Percentiles rank a stretch among this genome's conserved stretches.
These are phyloP conservation scores for Anguilla anguilla DNA, from an alignment of 2,797 vertebrate species.

Conservation along the genomic window DNA sequence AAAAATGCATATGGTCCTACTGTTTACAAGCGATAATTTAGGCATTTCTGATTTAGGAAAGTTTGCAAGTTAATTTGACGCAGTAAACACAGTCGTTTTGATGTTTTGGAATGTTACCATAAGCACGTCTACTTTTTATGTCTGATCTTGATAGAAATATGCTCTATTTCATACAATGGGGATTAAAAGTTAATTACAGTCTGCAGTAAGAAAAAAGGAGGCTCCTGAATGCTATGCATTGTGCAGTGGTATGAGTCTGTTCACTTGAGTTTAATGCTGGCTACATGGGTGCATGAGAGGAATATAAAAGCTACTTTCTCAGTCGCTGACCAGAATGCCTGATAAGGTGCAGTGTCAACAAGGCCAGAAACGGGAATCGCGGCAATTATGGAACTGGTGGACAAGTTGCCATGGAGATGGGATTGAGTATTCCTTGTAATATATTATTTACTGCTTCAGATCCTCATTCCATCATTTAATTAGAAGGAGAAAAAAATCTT, in stretches of 20 bases:
- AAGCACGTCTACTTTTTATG: constrained; percentile 31
- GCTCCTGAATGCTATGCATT: constrained; percentile 49
- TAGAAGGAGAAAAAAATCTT: constrained; percentile 64
- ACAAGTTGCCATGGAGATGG: constrained; percentile 85
- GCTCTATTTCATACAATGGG: constrained; percentile 47
- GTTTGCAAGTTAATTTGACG: constrained; percentile 44
- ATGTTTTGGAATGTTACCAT: neutral
- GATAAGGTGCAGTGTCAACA: constrained; percentile 80
- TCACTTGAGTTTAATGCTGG: constrained; percentile 59
- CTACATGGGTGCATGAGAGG: constrained; percentile 71
- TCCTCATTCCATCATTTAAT: constrained; percentile 79
- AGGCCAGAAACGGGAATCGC: constrained; percentile 77
- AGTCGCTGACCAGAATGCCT: constrained; percentile 79
- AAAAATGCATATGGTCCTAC: constrained; percentile 44
- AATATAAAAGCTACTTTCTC: constrained; percentile 73
- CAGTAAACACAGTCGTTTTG: constrained; percentile 44
- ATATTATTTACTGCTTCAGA: constrained; percentile 82
- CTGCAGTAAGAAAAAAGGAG: constrained; percentile 44
- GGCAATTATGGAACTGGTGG: constrained; percentile 78
- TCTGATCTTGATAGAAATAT: constrained; percentile 44
- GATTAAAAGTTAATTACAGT: constrained; percentile 55
- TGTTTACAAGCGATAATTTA: constrained; percentile 15
- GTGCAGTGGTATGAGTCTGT: constrained; percentile 53
- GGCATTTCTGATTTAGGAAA: constrained; percentile 45
- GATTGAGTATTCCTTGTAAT: constrained; percentile 80